Base-by-base conservation (phyloP, 2,113 vertebrate genomes). In the Hemicordylus capensis region DNA sequence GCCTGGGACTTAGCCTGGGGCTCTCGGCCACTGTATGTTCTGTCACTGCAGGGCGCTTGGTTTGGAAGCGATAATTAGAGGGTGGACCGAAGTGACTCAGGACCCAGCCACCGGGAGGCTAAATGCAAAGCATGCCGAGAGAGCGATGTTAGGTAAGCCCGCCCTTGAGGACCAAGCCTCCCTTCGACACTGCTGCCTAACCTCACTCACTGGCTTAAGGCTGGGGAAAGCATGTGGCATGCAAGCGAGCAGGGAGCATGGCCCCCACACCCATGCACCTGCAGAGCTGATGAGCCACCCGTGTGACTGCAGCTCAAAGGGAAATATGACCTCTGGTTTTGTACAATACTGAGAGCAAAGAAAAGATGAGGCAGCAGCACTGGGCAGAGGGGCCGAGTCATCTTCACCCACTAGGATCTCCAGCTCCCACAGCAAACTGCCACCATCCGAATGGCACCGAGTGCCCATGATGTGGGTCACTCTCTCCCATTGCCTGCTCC, bases 91-190 rank as follows among this genome's bases (percentile, higher is more conserved):
- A 70, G 54, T 63, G 48, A 42, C 78, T 74, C 2, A 1, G 85
- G 56, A 81, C 76, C 66, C 67, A 85, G 84, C 26, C 28, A 31
- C 44, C 73, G 67, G 73, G 84, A 44, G 84, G 51, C 76, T 80
- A 79, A 85, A 85, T 39, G 67, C 66, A 85, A 85, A 80, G 76
- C 84, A 73, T 80, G 84, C 73, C 56, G 72, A 79, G 76, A 79
- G 75, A 85, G 54, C 54, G 69, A 78, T 51, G 58, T 85, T 79
- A 73, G 76, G 77, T 67, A 85, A 79, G 67, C 84, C 48, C 63
- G 84, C 56, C 76, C 26, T 39, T 39, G 3, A 51, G 72, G n/a
- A 42, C 46, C 59, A 42, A n/a, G 19, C 59, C 17, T 63, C 58
- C 48, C 12, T 78, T 51, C 20, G 22, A 26, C 46, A 72, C 46